phyloP scores from a whole-genome alignment of 2,888 invertebrate species.

The Hypomecis atomaria region DNA sequence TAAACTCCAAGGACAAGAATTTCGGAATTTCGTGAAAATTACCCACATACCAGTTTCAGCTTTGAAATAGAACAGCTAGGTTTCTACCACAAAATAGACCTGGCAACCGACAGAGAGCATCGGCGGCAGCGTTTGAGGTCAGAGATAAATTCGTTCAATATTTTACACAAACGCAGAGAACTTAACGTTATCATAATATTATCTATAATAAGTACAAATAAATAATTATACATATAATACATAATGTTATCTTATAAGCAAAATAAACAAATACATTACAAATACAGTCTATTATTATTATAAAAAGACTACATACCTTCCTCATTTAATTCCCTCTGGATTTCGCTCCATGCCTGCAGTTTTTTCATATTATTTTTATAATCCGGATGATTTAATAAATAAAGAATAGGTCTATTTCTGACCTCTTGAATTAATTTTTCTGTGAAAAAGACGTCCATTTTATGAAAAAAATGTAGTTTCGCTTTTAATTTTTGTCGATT shows the following conservation, averaged over 20 bases:
- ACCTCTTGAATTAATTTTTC: constrained; percentile 17
- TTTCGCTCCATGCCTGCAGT: constrained; percentile 28
- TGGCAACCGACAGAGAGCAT: constrained; percentile 26
- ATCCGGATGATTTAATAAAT: constrained; percentile 15
- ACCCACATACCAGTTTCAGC: constrained; percentile 21
- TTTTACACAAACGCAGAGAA: constrained; percentile 23
- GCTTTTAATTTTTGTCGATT: too few relatives aligned
- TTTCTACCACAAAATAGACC: constrained; percentile 34
- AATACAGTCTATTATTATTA: constrained; percentile 11
- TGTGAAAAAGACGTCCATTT: too few relatives aligned
- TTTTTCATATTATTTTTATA: constrained; percentile 20
- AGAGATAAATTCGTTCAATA: constrained; percentile 35
- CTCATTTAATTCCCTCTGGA: constrained; percentile 27
- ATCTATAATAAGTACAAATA: constrained; percentile 12
- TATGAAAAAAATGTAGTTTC: too few relatives aligned
- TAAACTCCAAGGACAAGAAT: too few relatives aligned
- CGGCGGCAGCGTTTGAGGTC: constrained; percentile 31
- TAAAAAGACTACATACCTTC: constrained; percentile 11
- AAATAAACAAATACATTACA: constrained; percentile 13
- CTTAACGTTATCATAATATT: background rate
- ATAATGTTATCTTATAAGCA: constrained; percentile 12
- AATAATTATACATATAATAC: constrained; percentile 15
- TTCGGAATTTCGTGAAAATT: too few relatives aligned
- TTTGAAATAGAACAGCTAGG: constrained; percentile 34
- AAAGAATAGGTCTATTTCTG: constrained; percentile 21